phyloP scores from a whole-genome alignment of 2,113 vertebrate genomes.

The Cnemophilus loriae region DNA sequence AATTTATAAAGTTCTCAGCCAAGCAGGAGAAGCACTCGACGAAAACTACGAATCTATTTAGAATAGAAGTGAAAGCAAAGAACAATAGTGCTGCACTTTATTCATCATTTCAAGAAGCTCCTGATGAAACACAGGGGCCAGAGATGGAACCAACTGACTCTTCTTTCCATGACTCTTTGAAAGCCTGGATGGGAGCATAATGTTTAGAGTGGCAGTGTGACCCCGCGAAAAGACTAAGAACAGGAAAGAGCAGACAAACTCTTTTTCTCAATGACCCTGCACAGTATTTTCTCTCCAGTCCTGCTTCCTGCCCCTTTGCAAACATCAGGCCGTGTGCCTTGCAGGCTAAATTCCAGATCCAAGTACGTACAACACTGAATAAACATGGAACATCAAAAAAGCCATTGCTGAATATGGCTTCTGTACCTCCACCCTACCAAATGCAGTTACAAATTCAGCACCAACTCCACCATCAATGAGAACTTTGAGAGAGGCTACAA shows the following conservation, averaged over 20 bases:
- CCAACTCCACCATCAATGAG: background rate
- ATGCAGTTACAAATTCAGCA: background rate
- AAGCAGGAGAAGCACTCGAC: accelerated
- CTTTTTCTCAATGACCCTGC: background rate
- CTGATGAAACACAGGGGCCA: background rate
- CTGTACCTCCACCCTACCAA: conserved; percentile 52
- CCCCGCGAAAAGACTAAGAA: accelerated
- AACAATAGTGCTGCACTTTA: background rate
- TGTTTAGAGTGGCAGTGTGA: accelerated
- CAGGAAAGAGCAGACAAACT: background rate
- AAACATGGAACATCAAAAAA: conserved; percentile 73
- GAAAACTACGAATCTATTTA: background rate
- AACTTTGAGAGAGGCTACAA: conserved; percentile 22
- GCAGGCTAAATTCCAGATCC: conserved; percentile 68
- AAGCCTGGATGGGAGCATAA: background rate
- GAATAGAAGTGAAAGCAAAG: background rate
- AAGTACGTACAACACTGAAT: conserved; percentile 50
- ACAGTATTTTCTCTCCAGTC: background rate
- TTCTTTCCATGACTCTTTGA: accelerated
- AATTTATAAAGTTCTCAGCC: background rate
- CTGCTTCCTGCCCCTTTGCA: conserved; percentile 4
- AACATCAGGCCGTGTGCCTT: conserved; percentile 67
- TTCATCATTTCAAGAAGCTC: background rate
- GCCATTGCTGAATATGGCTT: conserved; percentile 74
- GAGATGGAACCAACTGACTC: background rate